These are phyloP conservation scores for Hemistola chrysoprasaria DNA, from an alignment of 2,888 invertebrate species.

Conservation along the genomic window DNA sequence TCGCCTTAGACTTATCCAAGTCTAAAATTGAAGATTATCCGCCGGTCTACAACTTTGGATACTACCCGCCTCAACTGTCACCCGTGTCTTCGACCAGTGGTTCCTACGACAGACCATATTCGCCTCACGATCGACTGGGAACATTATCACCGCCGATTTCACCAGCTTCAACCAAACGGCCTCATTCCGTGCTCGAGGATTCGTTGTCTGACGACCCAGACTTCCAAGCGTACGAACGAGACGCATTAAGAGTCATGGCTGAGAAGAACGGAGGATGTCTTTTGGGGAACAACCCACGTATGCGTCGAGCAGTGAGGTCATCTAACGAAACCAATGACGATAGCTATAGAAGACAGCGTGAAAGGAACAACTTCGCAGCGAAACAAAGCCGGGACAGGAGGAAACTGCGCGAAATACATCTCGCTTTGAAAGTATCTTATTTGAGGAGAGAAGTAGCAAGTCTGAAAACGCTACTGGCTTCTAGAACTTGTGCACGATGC, in stretches of 20 bases:
- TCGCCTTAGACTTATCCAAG: conserved; percentile 53
- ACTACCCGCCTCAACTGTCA: conserved; percentile 37
- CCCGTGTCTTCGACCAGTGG: conserved; percentile 39
- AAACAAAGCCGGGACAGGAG: conserved; percentile 96
- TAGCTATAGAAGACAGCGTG: conserved; percentile 92
- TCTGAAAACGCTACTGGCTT: conserved; percentile 44
- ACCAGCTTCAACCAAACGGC: conserved; percentile 32
- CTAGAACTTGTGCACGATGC: conserved; percentile 41
- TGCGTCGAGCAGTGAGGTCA: conserved; percentile 79
- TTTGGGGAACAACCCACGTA: conserved; percentile 84
- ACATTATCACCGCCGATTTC: conserved; percentile 42
- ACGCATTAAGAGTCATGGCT: conserved; percentile 85
- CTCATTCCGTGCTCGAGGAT: conserved; percentile 35
- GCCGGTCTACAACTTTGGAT: conserved; percentile 28
- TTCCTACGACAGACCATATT: conserved; percentile 31
- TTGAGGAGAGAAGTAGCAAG: conserved; percentile 68
- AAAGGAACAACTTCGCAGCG: conserved; percentile 97
- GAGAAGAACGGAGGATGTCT: conserved; percentile 80
- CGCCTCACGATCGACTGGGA: conserved; percentile 16
- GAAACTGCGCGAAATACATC: conserved; percentile 94
- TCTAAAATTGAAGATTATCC: conserved; percentile 20
- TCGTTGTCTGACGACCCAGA: conserved; percentile 71
- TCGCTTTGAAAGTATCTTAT: conserved; percentile 93
- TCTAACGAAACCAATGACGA: conserved; percentile 82
- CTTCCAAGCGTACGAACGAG: conserved; percentile 85